Percentiles rank a stretch among this genome's conserved stretches.
These are phyloP conservation scores for Bombus ignitus DNA, from an alignment of 1,140 invertebrate species.

Conservation along the genomic window DNA sequence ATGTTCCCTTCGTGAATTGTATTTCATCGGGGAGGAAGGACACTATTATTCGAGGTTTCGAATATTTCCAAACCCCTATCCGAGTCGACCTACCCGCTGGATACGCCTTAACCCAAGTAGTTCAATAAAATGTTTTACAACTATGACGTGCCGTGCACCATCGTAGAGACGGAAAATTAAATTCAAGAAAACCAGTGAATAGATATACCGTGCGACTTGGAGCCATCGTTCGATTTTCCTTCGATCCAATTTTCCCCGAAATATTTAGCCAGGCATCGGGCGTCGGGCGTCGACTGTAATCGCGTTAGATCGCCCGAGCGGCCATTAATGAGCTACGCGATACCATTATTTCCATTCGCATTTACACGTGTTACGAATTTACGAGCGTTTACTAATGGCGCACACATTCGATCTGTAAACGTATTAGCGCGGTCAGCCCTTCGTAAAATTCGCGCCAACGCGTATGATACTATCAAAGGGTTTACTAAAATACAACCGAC, in stretches of 20 bases:
- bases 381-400: slow-evolving; percentile 27
- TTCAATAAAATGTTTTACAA: slow-evolving; percentile 59
- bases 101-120: slow-evolving; percentile 13
- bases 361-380: slow-evolving; percentile 41
- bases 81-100: background rate
- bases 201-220: background rate
- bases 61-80: slow-evolving; percentile 15
- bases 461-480: slow-evolving; percentile 10
- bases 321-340: slow-evolving; percentile 33
- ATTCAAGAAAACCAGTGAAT: slow-evolving; percentile 32
- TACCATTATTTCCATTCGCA: slow-evolving; percentile 40
- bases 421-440: slow-evolving; percentile 6
- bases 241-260: background rate
- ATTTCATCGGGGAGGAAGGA: background rate
- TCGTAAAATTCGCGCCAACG: slow-evolving; percentile 35
- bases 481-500: slow-evolving; percentile 1
- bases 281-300: background rate
- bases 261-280: background rate
- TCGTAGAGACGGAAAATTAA: slow-evolving; percentile 39
- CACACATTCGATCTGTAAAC: background rate
- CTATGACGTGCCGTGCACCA: slow-evolving; percentile 19
- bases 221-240: background rate
- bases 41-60: slow-evolving; percentile 35
- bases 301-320: slow-evolving; percentile 15
- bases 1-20: slow-evolving; percentile 14